Conservation (phyloP, 2,888 invertebrate species). For the Pyrrhosoma nymphula region DNA sequence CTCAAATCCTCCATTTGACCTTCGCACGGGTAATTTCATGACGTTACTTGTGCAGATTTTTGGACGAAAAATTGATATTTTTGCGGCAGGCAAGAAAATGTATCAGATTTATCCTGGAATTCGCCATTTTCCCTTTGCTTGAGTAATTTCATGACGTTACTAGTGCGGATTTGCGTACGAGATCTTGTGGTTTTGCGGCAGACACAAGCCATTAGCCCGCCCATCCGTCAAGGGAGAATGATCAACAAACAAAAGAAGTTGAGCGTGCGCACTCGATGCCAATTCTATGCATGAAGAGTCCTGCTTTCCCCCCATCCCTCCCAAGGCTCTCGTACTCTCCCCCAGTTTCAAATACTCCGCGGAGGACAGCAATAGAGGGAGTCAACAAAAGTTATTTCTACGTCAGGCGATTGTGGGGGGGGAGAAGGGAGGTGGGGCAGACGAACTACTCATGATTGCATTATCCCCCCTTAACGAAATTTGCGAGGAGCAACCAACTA, state of each 20-base stretch:
- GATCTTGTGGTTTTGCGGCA: too few relatives aligned
- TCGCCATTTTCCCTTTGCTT: too few relatives aligned
- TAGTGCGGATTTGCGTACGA: too few relatives aligned
- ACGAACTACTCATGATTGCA: background rate
- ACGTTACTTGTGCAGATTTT: too few relatives aligned
- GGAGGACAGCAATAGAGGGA: background rate
- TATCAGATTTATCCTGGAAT: too few relatives aligned
- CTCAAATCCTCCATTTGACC: too few relatives aligned
- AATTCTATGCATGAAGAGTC: background rate
- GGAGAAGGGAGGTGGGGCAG: background rate
- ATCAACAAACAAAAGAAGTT: background rate
- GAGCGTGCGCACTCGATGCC: background rate
- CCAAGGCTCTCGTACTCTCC: background rate
- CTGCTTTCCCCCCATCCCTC: background rate
- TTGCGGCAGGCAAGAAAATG: too few relatives aligned
- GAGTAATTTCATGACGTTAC: too few relatives aligned
- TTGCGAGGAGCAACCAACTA: background rate
- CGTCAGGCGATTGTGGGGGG: background rate
- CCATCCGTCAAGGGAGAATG: background rate
- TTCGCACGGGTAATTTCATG: too few relatives aligned
- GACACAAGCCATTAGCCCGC: background rate
- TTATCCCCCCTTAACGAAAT: slow-evolving; percentile 22
- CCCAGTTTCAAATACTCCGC: background rate
- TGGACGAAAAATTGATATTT: too few relatives aligned
- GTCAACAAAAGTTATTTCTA: background rate